Evolutionary conservation across 2,797 vertebrate genomes (phyloP), one percentile per base, ranked within the genome.

Genomic region (Darevskia nairensis): DNA sequence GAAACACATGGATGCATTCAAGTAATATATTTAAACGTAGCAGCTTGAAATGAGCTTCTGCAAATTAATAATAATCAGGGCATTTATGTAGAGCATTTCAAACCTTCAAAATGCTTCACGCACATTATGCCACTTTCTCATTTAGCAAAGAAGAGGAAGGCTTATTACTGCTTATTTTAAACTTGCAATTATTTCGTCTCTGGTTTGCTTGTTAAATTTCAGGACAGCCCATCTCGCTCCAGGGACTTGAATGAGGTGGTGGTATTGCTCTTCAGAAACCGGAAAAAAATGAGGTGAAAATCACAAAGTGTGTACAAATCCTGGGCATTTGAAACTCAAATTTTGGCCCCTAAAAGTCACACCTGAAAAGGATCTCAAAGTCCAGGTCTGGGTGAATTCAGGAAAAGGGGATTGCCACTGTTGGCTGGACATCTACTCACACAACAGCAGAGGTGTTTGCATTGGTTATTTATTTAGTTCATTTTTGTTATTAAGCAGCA

Each of bases 41-140:
- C 6, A 3, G 27, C 84, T 29, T 64, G 77, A 79, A 4, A 9
- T 9, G 0, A 27, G 50, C 8, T 11, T 0, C 27, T 0, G 44
- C 11, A 71, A 77, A 81, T 75, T 82, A n/a, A 55, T n/a, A 81
- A 61, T 81, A 75, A 88, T 84, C 35, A 77, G 21, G 3, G 5
- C 25, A 76, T 69, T 83, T 50, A 25, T 59, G 69, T 2, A 72
- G 39, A 76, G 9, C 2, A 4, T n/a, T 76, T 76, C 17, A 55
- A 77, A 23, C 21, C 69, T 44, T 85, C 44, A 32, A 9, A 84
- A 80, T 19, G 29, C 46, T 25, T 84, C 35, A 23, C 27, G 44
- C 32, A 44, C 17, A 64, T 44, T 27, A 69, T 39, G 44, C 55
- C 27, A n/a, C n/a, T 6, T 79, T 44, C 10, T 64, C 69, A 21